Evolutionary conservation across 2,113 vertebrate genomes (phyloP).

Genomic region (Thamnophis sirtalis): DNA sequence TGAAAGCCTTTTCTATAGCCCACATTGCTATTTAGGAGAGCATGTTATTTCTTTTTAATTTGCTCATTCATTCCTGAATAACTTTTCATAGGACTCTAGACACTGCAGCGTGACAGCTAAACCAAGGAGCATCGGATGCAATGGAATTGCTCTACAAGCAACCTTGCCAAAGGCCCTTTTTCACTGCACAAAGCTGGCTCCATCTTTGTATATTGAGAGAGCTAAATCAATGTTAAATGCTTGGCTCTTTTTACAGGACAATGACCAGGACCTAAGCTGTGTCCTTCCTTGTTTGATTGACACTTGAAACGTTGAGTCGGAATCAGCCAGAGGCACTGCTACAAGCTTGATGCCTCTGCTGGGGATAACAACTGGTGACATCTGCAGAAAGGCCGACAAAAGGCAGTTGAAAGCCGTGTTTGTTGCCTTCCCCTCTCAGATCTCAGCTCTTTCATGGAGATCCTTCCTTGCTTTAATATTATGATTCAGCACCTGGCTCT

Average conservation of each 20-base stretch:
- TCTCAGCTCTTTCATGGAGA: slow-evolving; percentile 83
- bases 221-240: slow-evolving; percentile 94
- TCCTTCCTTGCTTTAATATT: slow-evolving; percentile 89
- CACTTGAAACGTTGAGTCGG: slow-evolving; percentile 97
- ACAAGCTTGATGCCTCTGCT: slow-evolving; percentile 92
- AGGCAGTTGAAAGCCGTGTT: slow-evolving; percentile 96
- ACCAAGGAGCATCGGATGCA: slow-evolving; percentile 82
- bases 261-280: slow-evolving; percentile 91
- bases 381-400: slow-evolving; percentile 96
- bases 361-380: slow-evolving; percentile 98
- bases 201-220: slow-evolving; percentile 92
- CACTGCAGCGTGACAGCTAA: slow-evolving; percentile 84
- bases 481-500: slow-evolving; percentile 92
- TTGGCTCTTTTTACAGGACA: slow-evolving; percentile 97
- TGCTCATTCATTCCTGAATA: slow-evolving; percentile 81
- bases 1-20: slow-evolving; percentile 65
- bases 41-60: slow-evolving; percentile 80
- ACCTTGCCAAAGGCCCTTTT: slow-evolving; percentile 97
- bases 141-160: slow-evolving; percentile 92
- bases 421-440: slow-evolving; percentile 87
- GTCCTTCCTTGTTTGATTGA: slow-evolving; percentile 93
- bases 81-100: slow-evolving; percentile 82
- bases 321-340: slow-evolving; percentile 96
- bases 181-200: slow-evolving; percentile 81
- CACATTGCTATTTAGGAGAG: slow-evolving; percentile 75